Conservation (phyloP, 2,888 invertebrate species). For the Alloplasta piceator region DNA sequence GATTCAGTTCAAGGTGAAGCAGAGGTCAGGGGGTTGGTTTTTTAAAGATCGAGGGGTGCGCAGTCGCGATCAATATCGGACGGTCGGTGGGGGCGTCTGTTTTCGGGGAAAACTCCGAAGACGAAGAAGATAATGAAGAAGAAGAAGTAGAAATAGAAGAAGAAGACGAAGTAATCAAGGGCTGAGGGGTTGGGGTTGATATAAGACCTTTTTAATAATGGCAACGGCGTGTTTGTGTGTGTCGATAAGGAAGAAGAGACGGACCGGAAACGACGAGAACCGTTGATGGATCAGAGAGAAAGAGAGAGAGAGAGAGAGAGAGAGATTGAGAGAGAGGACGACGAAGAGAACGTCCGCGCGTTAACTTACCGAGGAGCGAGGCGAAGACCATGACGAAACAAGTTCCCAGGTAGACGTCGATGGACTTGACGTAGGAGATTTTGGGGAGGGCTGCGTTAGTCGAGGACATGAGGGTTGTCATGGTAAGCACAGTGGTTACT, state of each 20-base stretch:
- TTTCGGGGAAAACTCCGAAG: conserved; percentile 33
- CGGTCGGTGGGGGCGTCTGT: conserved; percentile 5
- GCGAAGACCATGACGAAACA: conserved; percentile 99
- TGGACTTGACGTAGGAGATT: conserved; percentile 98
- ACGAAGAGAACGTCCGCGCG: conserved; percentile 66
- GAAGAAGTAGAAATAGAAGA: conserved; percentile 37
- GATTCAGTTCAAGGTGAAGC: conserved; percentile 6
- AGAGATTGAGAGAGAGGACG: background rate
- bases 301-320: conserved; percentile 3
- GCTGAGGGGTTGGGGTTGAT: too few relatives aligned
- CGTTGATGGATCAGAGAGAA: conserved; percentile 22
- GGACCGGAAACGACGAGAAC: conserved; percentile 1
- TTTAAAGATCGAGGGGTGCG: conserved; percentile 14
- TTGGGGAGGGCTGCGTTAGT: conserved; percentile 98
- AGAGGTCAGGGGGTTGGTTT: conserved; percentile 17
- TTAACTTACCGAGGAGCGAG: conserved; percentile 93
- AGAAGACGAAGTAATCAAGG: background rate
- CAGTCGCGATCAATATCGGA: conserved; percentile 42
- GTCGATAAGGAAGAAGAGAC: conserved; percentile 33
- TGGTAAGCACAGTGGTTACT: conserved; percentile 97
- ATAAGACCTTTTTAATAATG: too few relatives aligned
- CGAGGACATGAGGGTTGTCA: conserved; percentile 98
- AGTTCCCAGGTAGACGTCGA: conserved; percentile 98
- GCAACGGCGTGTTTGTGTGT: too few relatives aligned
- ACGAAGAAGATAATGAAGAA: conserved; percentile 43